Evolutionary conservation across 1,140 invertebrate genomes (phyloP), one percentile per base, ranked within the genome.

Genomic region (Paralvinella palmiformis): DNA sequence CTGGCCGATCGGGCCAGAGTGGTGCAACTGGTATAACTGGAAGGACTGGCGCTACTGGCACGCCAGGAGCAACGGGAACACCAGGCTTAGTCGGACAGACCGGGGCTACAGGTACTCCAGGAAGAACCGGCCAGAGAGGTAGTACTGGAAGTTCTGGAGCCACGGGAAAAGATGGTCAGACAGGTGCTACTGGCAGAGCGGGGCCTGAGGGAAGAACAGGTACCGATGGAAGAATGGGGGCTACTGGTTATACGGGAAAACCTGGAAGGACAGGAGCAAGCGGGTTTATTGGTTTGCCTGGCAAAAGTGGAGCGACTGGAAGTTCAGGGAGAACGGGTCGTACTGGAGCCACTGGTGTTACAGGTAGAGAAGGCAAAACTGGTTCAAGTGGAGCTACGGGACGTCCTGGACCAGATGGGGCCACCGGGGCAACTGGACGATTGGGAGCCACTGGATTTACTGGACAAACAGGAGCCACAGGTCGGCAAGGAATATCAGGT

Each of bases 371-470:
- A 2, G 29, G 29, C 3, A 10, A 13, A 32, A 36, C 29, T 2
- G 33, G 56, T 1, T 27, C 56, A 3, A 52, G 24, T 10, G 48
- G 48, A 4, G 31, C 24, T 27, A n/a, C 17, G 10, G 48, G 48
- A 52, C 48, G 31, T 27, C 10, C 24, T 7, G 48, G 48, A 52
- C 24, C 48, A 3, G 6, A 27, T 22, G 48, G 48, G 13, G 10
- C 31, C 24, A 52, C 48, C 27, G 58, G 58, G 10, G 58, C 32
- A 29, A 59, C 36, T 5, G 58, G 58, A 41, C 58, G 48, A 22
- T 10, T 52, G 22, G 55, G 55, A 32, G 55, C 55, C 29, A 57
- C 55, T 57, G 55, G 55, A 27, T 1, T 36, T 27, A 7, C 55
- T 31, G 55, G 55, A 57, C 1, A 10, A 5, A 57, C 55, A 32